Percentiles rank a stretch among this genome's conserved stretches.
These are phyloP conservation scores for Melieria omissa DNA, from an alignment of 2,888 invertebrate species.

Conservation along the genomic window DNA sequence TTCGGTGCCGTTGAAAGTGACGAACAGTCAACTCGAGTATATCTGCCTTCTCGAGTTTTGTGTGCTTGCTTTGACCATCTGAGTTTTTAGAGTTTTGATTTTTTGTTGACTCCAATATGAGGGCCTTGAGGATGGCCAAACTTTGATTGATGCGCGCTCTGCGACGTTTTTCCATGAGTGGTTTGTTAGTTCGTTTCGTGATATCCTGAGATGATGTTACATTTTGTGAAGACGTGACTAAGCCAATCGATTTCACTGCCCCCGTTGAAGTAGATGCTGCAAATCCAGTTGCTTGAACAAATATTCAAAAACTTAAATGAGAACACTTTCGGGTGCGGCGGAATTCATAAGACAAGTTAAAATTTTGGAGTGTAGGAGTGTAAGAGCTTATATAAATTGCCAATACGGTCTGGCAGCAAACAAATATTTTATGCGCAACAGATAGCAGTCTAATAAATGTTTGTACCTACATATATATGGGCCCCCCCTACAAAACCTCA, in stretches of 20 bases:
- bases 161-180: constrained; percentile 81
- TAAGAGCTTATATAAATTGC: too few species aligned
- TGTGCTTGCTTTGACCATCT: constrained; percentile 75
- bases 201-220: constrained; percentile 64
- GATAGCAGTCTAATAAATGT: too few species aligned
- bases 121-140: constrained; percentile 76
- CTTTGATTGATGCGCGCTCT: constrained; percentile 81
- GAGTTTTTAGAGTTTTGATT: constrained; percentile 63
- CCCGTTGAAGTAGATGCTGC: constrained; percentile 51
- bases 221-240: constrained; percentile 64
- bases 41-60: constrained; percentile 84
- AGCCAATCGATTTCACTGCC: constrained; percentile 56
- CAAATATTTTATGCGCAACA: too few species aligned
- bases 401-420: too few species aligned
- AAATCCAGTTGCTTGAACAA: constrained; percentile 50
- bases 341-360: too few species aligned
- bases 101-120: constrained; percentile 77
- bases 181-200: constrained; percentile 76
- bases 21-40: constrained; percentile 85
- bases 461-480: too few species aligned
- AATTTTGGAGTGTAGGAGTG: too few species aligned
- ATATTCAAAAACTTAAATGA: too few species aligned
- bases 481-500: too few species aligned
- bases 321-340: too few species aligned
- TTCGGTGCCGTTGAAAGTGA: constrained; percentile 80